Percentiles rank a stretch among this genome's conserved stretches.
These are phyloP conservation scores for Apamea crenata DNA, from an alignment of 2,888 invertebrate species.

Conservation along the genomic window DNA sequence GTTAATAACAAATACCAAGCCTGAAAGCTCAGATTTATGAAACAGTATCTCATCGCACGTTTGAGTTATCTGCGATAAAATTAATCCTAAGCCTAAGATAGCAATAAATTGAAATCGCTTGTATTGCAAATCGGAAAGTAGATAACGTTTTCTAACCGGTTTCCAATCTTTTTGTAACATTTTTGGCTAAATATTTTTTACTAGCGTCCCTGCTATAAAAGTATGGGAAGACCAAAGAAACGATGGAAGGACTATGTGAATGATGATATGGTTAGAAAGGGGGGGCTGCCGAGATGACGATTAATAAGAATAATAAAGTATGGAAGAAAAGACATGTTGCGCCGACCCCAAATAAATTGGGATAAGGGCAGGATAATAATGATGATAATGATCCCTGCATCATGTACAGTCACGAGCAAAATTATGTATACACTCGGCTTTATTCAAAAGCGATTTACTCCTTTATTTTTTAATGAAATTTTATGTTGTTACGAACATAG, in stretches of 20 bases:
- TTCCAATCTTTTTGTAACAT: not conserved
- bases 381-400: not conserved
- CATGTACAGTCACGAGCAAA: too few relatives aligned
- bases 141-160: slow-evolving; percentile 30
- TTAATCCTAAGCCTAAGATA: slow-evolving; percentile 42
- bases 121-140: slow-evolving; percentile 10
- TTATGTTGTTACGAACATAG: too few relatives aligned
- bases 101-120: slow-evolving; percentile 31
- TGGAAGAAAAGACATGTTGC: not conserved
- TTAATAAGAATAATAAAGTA: not conserved
- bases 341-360: not conserved
- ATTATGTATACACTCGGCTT: too few relatives aligned
- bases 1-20: slow-evolving; percentile 25
- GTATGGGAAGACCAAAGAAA: not conserved
- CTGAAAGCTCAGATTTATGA: slow-evolving; percentile 40
- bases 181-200: slow-evolving; percentile 19
- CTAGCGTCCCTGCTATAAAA: not conserved
- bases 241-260: not conserved
- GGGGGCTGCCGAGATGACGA: not conserved
- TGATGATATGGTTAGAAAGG: not conserved
- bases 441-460: too few relatives aligned
- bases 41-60: slow-evolving; percentile 26
- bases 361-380: not conserved
- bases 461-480: too few relatives aligned
- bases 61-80: slow-evolving; percentile 49